Evolutionary conservation across 2,888 invertebrate species (phyloP).

Genomic region (Halocaridina rubra): DNA sequence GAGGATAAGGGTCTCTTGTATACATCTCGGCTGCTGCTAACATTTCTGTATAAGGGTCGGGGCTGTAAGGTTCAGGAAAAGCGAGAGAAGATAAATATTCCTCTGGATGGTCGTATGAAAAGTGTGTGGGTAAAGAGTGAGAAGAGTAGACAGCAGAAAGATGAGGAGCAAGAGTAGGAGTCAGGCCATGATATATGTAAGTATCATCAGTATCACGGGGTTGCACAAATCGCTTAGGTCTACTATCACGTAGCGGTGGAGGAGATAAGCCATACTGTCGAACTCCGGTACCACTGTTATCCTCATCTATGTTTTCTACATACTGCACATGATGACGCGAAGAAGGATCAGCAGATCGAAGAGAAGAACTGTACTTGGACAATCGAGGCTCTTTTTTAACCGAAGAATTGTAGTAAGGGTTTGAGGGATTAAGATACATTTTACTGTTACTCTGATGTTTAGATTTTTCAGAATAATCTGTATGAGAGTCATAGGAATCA

Average conservation of each 20-base stretch:
- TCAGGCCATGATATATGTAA: constrained; percentile 34
- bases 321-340: neutral
- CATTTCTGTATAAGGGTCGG: constrained; percentile 45
- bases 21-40: constrained; percentile 27
- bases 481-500: constrained; percentile 7
- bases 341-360: neutral
- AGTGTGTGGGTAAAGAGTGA: constrained; percentile 40
- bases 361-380: neutral
- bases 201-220: constrained; percentile 33
- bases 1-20: constrained; percentile 29
- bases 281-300: neutral
- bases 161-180: constrained; percentile 43
- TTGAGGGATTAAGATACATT: neutral
- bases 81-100: constrained; percentile 36
- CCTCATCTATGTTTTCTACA: neutral
- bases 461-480: constrained; percentile 13
- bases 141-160: constrained; percentile 42
- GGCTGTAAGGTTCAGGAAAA: constrained; percentile 31
- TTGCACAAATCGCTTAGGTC: neutral
- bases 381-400: neutral
- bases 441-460: constrained; percentile 7
- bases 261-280: constrained; percentile 11
- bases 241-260: neutral
- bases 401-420: constrained; percentile 6
- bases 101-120: constrained; percentile 47